Evolutionary conservation across 2,797 vertebrate species (phyloP), one percentile per base, ranked within the genome.

Genomic region (Decapterus maruadsi): DNA sequence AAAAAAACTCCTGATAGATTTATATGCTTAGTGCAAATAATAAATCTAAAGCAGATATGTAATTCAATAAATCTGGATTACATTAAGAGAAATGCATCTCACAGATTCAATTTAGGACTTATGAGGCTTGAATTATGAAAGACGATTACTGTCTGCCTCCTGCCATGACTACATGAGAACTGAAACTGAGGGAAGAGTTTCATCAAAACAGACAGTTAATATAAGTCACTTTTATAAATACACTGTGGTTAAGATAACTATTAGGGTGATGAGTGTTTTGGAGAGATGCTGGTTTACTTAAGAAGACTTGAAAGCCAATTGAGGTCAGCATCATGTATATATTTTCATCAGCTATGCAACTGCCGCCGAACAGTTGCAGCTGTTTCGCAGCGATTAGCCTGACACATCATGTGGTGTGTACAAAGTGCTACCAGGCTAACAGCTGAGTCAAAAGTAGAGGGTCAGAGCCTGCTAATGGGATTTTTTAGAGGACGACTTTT

Each of bases 51-150:
- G 82, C 75, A 84, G 78, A 86, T 81, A 85, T 89, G 72, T 91
- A 90, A 90, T 93, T 90, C 85, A 92, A 93, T 93, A 90, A 89
- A 90, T 83, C 59, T 81, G 82, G 71, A 90, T 90, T 90, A 88
- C 75, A 89, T 90, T 86, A 89, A 78, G 75, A 91, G 77, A 87
- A 93, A 91, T 91, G 80, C 83, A 77, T 86, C 79, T 86, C 31
- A 67, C 65, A 80, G 83, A 92, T 90, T 89, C 87, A 91, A 88
- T 90, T 90, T 87, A 82, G 82, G 75, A 76, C 71, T 85, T 93
- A 87, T 83, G 83, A 85, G 80, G 82, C 84, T 85, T 90, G 81
- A 89, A 93, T 92, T 90, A 89, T 90, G 81, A 90, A 88, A 80
- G 75, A 87, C 53, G 68, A 87, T 86, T 80, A 85, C 82, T 63